These are phyloP conservation scores for Neuroterus valhalla DNA, from an alignment of 1,140 invertebrate species.

Conservation along the genomic window DNA sequence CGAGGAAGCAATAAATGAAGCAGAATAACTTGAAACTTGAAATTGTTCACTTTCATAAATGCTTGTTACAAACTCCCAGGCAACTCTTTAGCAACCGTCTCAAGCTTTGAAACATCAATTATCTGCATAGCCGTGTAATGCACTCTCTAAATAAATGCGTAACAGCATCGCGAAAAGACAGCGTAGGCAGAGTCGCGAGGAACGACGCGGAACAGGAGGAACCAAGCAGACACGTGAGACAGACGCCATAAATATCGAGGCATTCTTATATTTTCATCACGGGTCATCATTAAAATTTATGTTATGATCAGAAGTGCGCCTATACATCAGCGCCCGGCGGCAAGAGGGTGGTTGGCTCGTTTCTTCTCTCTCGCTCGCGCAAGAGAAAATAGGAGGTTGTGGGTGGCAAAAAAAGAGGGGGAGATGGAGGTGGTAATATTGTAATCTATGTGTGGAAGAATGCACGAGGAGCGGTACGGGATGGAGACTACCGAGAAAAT, in stretches of 20 bases:
- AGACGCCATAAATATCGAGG: conserved; percentile 70
- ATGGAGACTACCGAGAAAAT: conserved; percentile 44
- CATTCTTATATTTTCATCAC: conserved; percentile 76
- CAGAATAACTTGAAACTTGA: neutral
- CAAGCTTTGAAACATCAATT: conserved; percentile 14
- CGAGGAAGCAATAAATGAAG: neutral
- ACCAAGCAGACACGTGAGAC: conserved; percentile 40
- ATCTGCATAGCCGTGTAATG: conserved; percentile 2
- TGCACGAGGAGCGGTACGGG: conserved; percentile 64
- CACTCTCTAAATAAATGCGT: conserved; percentile 19
- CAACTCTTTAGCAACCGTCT: neutral
- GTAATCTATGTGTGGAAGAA: conserved; percentile 75
- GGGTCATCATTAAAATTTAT: conserved; percentile 75
- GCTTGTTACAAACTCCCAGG: neutral
- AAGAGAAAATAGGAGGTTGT: conserved; percentile 30
- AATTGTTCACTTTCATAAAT: neutral
- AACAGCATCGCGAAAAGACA: conserved; percentile 9
- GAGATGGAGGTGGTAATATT: conserved; percentile 67
- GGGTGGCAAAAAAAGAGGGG: neutral
- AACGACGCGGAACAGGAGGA: conserved; percentile 34
- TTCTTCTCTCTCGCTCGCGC: conserved; percentile 41
- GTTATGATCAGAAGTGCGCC: conserved; percentile 72
- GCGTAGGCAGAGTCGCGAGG: conserved; percentile 21
- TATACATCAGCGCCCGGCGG: conserved; percentile 65
- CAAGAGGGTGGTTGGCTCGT: conserved; percentile 29